Evolutionary conservation across 2,113 vertebrate genomes (phyloP), one percentile per base, ranked within the genome.

Genomic region (Calyptomena viridis): DNA sequence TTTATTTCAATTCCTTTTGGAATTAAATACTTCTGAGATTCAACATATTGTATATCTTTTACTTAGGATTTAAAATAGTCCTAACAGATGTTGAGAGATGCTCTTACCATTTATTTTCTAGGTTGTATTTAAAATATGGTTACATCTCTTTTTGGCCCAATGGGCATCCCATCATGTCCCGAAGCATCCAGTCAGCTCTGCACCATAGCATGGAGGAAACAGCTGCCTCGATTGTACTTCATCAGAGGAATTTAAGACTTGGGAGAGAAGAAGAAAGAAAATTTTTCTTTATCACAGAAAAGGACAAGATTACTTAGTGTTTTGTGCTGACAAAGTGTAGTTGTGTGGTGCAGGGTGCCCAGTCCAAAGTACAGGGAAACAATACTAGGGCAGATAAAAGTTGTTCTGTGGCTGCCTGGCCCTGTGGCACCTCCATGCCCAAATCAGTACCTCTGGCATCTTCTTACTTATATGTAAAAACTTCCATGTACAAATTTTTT

Each of bases 401-500:
- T 46, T 47, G 33, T 5, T 3, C 10, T 35, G 52, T n/a, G 37
- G 7, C 31, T 78, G 49, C 31, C 33, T 67, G 33, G 6, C 9
- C 33, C 67, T 44, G 14, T 25, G 55, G 27, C 13, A 5, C 3
- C 7, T 3, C 11, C 12, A 31, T 35, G 40, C 18, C 25, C 19
- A n/a, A 49, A 20, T 23, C 27, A 31, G 21, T 39, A n/a, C 9
- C 11, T 8, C 22, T 27, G 28, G 4, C 13, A 24, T n/a, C 5
- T 44, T 91, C 25, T 76, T 49, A 12, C 33, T 66, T 56, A 19
- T 2, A 4, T 17, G 12, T 69, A 37, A 53, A 85, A 82, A 20
- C 14, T 24, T 1, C 50, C 1, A 3, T 4, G 5, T 60, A 21
- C 9, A 24, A 80, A 40, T 1, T 2, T 22, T n/a, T 12, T 5